Percentiles rank a stretch among this genome's conserved stretches.
phyloP scores from a whole-genome alignment of 2,888 invertebrate genomes.

The Trilocha varians region DNA sequence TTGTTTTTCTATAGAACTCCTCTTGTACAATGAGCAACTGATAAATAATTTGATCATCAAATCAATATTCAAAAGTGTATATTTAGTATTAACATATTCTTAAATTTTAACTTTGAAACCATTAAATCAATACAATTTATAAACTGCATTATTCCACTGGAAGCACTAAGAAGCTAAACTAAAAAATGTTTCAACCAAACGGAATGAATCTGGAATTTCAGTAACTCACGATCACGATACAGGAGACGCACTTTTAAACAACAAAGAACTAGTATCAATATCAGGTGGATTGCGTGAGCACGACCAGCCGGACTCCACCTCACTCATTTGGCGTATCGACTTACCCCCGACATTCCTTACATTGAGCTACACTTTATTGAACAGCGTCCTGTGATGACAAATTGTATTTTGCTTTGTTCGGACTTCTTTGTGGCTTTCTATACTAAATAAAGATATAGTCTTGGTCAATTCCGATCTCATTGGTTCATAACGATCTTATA shows the following conservation, averaged over 20 bases:
- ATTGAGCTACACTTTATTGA: slow-evolving; percentile 43
- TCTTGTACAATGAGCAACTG: too few species aligned
- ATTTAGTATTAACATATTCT: too few species aligned
- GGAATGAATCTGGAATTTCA: slow-evolving; percentile 41
- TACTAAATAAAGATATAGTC: too few species aligned
- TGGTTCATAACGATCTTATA: neutral
- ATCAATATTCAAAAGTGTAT: too few species aligned
- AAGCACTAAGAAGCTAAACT: slow-evolving; percentile 1
- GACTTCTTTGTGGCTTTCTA: too few species aligned
- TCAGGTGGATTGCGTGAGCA: slow-evolving; percentile 61
- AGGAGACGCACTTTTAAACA: slow-evolving; percentile 24
- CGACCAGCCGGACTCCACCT: slow-evolving; percentile 40
- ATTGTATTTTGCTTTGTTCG: too few species aligned
- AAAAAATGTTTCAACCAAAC: slow-evolving; percentile 29
- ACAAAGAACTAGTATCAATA: slow-evolving; percentile 44
- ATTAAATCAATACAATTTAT: neutral
- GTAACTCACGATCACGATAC: slow-evolving; percentile 40
- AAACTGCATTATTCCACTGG: neutral
- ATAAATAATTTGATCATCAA: too few species aligned
- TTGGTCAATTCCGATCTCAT: slow-evolving; percentile 17
- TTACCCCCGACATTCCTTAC: slow-evolving; percentile 50
- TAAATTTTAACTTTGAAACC: neutral
- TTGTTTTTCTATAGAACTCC: too few species aligned
- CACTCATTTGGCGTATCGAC: slow-evolving; percentile 54
- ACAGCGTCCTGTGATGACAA: slow-evolving; percentile 8